A percentile compares a stretch with the other conserved stretches of the same genome.
Evolutionary conservation across 2,888 invertebrate genomes (phyloP).

Genomic region (Diplolepis rosae): DNA sequence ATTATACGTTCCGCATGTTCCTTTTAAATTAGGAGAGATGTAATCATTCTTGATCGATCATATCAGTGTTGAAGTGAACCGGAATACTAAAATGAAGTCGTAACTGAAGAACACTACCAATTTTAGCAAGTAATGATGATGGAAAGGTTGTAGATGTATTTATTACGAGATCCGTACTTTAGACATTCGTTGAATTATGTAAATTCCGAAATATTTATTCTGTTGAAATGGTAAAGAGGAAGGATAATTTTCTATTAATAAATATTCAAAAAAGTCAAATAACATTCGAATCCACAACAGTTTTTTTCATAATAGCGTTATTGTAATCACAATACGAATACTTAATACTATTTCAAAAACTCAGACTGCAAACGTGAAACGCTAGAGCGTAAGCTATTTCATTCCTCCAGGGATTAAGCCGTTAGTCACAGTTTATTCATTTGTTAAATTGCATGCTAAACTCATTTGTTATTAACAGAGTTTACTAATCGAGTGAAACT

Average conservation of each 20-base stretch:
- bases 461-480: slow-evolving; percentile 21
- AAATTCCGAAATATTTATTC: no score
- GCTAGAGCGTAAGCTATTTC: neutral
- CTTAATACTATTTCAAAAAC: slow-evolving; percentile 10
- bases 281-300: neutral
- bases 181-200: neutral
- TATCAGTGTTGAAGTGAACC: neutral
- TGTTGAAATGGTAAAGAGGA: no score
- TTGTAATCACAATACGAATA: neutral
- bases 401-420: slow-evolving; percentile 13
- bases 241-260: no score
- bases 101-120: slow-evolving; percentile 22
- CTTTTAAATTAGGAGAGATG: neutral
- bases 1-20: no score
- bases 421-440: slow-evolving; percentile 15
- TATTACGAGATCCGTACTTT: slow-evolving; percentile 9
- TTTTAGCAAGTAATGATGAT: slow-evolving; percentile 23
- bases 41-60: neutral
- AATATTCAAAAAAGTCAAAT: no score
- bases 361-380: neutral
- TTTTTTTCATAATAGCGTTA: neutral
- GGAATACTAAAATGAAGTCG: slow-evolving; percentile 11
- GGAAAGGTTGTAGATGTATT: slow-evolving; percentile 2
- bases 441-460: slow-evolving; percentile 14
- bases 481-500: slow-evolving; percentile 13